These are phyloP conservation scores for Enteromius mattozi DNA, from an alignment of 2,797 vertebrate genomes.

Conservation along the genomic window DNA sequence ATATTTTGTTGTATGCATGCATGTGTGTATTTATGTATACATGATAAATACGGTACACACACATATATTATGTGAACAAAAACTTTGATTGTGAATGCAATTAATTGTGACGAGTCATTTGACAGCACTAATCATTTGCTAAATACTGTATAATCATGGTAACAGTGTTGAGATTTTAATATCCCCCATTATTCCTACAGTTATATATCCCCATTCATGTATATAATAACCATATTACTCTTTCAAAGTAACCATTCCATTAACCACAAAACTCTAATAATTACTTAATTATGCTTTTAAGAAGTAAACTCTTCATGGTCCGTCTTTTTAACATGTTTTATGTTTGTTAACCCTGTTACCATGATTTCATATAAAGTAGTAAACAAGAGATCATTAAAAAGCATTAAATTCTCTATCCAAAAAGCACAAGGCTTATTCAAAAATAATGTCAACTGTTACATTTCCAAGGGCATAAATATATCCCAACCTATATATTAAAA, in stretches of 20 bases:
- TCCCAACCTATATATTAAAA: background rate
- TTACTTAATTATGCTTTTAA: too few species aligned
- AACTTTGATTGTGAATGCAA: too few species aligned
- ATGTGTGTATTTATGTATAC: too few species aligned
- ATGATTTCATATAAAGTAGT: background rate
- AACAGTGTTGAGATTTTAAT: background rate
- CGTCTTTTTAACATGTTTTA: background rate
- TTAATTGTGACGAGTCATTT: too few species aligned
- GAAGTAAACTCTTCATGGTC: background rate
- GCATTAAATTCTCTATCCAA: background rate
- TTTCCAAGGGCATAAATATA: background rate
- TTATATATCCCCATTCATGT: too few species aligned
- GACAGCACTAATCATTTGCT: background rate
- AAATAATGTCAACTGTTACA: background rate
- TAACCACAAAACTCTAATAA: background rate
- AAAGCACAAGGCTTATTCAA: background rate
- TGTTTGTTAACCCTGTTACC: background rate
- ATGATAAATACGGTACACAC: too few species aligned
- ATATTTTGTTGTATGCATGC: too few species aligned
- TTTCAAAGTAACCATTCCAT: background rate
- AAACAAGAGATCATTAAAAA: background rate
- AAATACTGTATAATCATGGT: background rate
- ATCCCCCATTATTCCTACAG: background rate
- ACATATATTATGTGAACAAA: too few species aligned
- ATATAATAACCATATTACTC: too few species aligned